These are phyloP conservation scores for Morpho helenor DNA, from an alignment of 2,888 invertebrate species.

Conservation along the genomic window DNA sequence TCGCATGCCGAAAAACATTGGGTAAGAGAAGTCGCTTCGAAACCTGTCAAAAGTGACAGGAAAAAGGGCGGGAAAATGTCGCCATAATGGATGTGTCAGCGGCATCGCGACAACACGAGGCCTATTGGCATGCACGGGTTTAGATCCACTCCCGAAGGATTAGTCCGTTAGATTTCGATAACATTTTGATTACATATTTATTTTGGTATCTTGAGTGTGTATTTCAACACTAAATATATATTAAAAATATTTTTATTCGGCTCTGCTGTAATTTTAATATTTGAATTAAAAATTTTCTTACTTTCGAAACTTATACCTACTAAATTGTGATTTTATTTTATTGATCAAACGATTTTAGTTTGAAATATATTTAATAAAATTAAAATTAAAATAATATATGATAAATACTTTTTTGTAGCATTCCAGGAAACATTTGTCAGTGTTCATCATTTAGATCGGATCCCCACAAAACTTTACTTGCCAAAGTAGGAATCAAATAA, in stretches of 20 bases:
- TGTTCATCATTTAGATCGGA: no score
- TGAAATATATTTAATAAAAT: no score
- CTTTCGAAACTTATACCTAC: no score
- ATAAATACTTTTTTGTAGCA: no score
- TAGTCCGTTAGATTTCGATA: constrained; percentile 54
- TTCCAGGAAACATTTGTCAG: no score
- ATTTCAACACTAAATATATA: not conserved
- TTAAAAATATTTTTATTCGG: not conserved
- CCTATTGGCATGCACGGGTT: constrained; percentile 58
- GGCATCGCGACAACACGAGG: constrained; percentile 63
- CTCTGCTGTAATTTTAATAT: no score
- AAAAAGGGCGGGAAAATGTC: constrained; percentile 76
- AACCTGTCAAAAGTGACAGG: constrained; percentile 76
- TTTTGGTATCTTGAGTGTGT: not conserved
- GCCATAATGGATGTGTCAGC: constrained; percentile 77
- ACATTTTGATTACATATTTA: constrained; percentile 39
- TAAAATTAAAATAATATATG: no score
- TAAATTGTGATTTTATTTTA: no score
- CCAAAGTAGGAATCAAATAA: constrained; percentile 18
- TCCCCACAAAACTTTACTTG: not conserved
- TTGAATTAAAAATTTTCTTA: no score
- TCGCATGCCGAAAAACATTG: constrained; percentile 51
- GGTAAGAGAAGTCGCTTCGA: constrained; percentile 71
- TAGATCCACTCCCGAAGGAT: constrained; percentile 59
- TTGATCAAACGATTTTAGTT: no score